These are phyloP conservation scores for Copidosoma floridanum DNA, from an alignment of 1,140 invertebrate species.

Conservation along the genomic window DNA sequence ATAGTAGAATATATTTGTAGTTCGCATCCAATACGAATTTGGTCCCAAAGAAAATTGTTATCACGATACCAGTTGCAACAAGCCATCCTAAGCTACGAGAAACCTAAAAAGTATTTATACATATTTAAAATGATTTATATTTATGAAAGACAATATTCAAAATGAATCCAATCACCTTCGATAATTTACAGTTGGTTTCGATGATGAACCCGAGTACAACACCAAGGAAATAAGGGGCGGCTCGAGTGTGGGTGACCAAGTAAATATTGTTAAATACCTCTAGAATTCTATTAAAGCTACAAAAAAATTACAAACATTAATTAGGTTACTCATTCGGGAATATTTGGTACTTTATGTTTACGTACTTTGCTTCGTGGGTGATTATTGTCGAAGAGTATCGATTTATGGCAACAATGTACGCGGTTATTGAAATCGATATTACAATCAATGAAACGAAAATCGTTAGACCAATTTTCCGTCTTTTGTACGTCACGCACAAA, in stretches of 20 bases:
- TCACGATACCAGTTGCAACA: not conserved
- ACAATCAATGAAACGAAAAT: not conserved
- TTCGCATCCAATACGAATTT: not conserved
- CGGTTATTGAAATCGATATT: not conserved
- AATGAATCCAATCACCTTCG: constrained; percentile 5
- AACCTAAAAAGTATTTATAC: not conserved
- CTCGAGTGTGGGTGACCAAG: constrained; percentile 47
- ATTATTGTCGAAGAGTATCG: not conserved
- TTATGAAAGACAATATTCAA: too few relatives aligned
- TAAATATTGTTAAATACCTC: constrained; percentile 29
- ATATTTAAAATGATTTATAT: constrained; percentile 6
- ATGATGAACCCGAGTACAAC: constrained; percentile 57
- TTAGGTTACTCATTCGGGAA: not conserved
- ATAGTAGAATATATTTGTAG: constrained; percentile 41
- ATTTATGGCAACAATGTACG: not conserved
- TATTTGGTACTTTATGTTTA: not conserved
- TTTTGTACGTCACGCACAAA: constrained; percentile 44
- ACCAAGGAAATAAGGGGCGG: constrained; percentile 60
- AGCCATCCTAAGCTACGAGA: not conserved
- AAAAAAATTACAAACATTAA: not conserved
- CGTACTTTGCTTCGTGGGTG: not conserved
- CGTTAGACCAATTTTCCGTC: constrained; percentile 23
- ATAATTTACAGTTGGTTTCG: not conserved
- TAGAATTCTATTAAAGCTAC: not conserved
- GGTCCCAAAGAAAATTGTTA: not conserved